phyloP scores from a whole-genome alignment of 2,888 invertebrate genomes.

The Diaperis boleti region DNA sequence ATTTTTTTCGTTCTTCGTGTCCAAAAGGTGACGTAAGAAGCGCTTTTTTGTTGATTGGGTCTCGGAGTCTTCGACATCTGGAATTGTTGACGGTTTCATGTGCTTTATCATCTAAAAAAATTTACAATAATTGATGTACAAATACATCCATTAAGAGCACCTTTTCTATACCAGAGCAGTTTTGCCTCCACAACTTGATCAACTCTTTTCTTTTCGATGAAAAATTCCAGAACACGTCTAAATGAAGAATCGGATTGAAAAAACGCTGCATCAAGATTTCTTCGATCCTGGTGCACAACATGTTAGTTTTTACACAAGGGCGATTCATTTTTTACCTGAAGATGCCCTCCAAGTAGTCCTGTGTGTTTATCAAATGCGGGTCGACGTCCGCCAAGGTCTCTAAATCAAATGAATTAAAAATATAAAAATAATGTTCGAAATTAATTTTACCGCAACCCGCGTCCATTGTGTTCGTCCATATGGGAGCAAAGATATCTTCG shows the following conservation, averaged over 20 bases:
- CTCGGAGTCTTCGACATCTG: not conserved
- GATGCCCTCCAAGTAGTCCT: not conserved
- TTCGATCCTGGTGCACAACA: slow-evolving; percentile 6
- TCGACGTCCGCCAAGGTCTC: slow-evolving; percentile 13
- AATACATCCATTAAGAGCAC: no score
- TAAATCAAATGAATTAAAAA: not conserved
- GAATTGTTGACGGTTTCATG: not conserved
- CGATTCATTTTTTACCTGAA: not conserved
- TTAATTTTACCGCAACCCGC: slow-evolving; percentile 7
- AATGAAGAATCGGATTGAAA: slow-evolving; percentile 9
- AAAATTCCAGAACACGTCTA: slow-evolving; percentile 12
- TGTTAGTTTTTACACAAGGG: not conserved
- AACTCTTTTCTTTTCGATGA: slow-evolving; percentile 1
- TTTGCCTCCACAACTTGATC: slow-evolving; percentile 5
- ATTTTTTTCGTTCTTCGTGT: not conserved
- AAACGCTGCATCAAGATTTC: slow-evolving; percentile 14
- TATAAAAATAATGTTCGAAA: not conserved
- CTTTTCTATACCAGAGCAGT: slow-evolving; percentile 9
- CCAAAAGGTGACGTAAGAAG: slow-evolving; percentile 2
- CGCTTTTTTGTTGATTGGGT: not conserved
- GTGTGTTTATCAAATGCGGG: not conserved
- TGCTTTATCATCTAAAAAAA: not conserved
- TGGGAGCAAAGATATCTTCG: not conserved
- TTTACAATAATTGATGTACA: no score
- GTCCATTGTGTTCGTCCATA: slow-evolving; percentile 18